phyloP scores from a whole-genome alignment of 2,797 vertebrate species.

The Sebastes kiyomatsui region DNA sequence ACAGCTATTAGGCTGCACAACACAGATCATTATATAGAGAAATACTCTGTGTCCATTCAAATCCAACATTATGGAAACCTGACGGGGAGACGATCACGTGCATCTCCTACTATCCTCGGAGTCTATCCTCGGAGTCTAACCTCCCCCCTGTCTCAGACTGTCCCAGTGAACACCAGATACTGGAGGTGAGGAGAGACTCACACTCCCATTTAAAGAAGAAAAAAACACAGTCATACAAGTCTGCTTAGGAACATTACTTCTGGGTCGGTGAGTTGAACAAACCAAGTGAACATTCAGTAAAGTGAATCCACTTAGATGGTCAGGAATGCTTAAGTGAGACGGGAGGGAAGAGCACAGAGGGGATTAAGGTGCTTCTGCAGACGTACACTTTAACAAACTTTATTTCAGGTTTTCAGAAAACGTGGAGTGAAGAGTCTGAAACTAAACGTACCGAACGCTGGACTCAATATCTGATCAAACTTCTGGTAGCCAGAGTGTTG shows the following conservation, averaged over 20 bases:
- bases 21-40: conserved; percentile 3
- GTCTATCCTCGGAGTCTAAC: neutral
- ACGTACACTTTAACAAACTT: neutral
- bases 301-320: conserved; percentile 61
- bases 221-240: conserved; percentile 40
- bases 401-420: conserved; percentile 31
- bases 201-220: conserved; percentile 13
- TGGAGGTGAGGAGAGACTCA: conserved; percentile 25
- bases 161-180: conserved; percentile 42
- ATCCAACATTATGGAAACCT: neutral
- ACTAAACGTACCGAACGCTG: conserved; percentile 1
- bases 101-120: no score
- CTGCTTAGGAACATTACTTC: conserved; percentile 58
- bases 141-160: conserved; percentile 2
- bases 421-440: neutral
- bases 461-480: neutral
- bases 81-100: neutral
- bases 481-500: neutral
- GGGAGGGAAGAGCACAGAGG: conserved; percentile 28
- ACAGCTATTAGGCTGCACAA: neutral
- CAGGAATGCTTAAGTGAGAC: conserved; percentile 63
- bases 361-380: conserved; percentile 23
- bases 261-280: conserved; percentile 61
- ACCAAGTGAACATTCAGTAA: conserved; percentile 57
- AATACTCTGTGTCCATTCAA: neutral